phyloP scores from a whole-genome alignment of 1,140 invertebrate genomes.

The Zaprionus africanus region DNA sequence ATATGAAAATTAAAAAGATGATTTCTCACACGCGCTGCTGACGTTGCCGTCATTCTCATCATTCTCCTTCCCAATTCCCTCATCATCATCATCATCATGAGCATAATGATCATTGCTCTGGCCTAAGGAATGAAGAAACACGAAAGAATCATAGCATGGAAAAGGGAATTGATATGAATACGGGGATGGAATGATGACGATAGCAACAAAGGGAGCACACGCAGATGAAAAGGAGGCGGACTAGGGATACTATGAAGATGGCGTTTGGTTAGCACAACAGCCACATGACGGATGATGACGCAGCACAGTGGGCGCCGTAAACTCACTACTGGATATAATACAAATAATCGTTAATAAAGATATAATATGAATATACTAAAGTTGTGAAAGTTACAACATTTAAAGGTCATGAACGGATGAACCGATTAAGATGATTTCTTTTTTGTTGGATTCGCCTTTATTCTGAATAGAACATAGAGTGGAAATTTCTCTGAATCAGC shows the following conservation, averaged over 20 bases:
- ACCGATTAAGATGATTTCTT: no score
- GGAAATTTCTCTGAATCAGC: no score
- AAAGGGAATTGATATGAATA: slow-evolving; percentile 42
- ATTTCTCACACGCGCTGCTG: slow-evolving; percentile 72
- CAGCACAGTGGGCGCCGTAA: neutral
- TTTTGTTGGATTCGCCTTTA: no score
- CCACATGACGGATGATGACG: neutral
- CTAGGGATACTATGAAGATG: slow-evolving; percentile 9
- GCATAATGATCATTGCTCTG: slow-evolving; percentile 9
- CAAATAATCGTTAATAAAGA: no score
- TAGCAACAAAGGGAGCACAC: slow-evolving; percentile 3
- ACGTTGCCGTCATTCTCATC: slow-evolving; percentile 27
- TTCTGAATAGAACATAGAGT: no score
- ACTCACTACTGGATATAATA: neutral
- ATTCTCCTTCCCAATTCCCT: slow-evolving; percentile 4
- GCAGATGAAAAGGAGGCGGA: slow-evolving; percentile 32
- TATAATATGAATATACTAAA: no score
- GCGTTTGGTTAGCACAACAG: neutral
- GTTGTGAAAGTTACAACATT: no score
- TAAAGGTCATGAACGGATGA: no score
- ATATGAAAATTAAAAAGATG: slow-evolving; percentile 81
- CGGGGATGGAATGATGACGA: slow-evolving; percentile 33
- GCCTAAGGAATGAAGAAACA: slow-evolving; percentile 28
- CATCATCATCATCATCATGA: slow-evolving; percentile 17
- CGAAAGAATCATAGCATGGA: slow-evolving; percentile 24